Base-by-base conservation (phyloP, 2,113 vertebrate species). In the Poicephalus gulielmi region DNA sequence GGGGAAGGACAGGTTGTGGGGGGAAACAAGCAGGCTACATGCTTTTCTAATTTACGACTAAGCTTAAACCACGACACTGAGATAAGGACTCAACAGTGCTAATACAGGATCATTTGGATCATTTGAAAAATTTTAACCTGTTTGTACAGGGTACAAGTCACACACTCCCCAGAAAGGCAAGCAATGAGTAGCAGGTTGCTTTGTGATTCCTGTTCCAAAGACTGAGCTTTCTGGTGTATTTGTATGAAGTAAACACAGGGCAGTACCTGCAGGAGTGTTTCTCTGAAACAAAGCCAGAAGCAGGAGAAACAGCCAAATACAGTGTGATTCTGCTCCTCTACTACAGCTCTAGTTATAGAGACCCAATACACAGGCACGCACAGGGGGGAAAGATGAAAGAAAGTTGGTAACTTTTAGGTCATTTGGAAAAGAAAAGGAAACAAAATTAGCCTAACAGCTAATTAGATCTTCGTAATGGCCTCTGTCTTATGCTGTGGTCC, bases 91-190 rank as follows among this genome's bases (percentile, higher is more conserved):
- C 71, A 18, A 18, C 4, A 28, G 68, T 28, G 43, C 55, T 83
- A 30, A 59, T 23, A 59, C 33, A n/a, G 33, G 13, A 57, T n/a
- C 10, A 28, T 50, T 37, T 71, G 33, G 64, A 91, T 41, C 9
- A 60, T 70, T 59, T 67, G 41, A 91, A 83, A 93, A 71, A 85
- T 53, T 90, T 83, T 44, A 67, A 85, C 13, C 22, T 90, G 31
- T 63, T 92, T 60, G 27, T 62, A 73, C 22, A 69, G 62, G 12
- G 27, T n/a, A 33, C 14, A 50, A 80, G 63, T 75, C 70, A 86
- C 39, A 66, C 9, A 17, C 18, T 64, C 24, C 27, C 66, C 18
- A 64, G 74, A 41, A 89, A 89, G 33, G 37, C 39, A 70, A 91
- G 71, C 75, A 35, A 19, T 16, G 23, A 86, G 71, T 11, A 70